These are phyloP conservation scores for Potorous gilbertii DNA, from an alignment of 2,797 vertebrate genomes.

Conservation along the genomic window DNA sequence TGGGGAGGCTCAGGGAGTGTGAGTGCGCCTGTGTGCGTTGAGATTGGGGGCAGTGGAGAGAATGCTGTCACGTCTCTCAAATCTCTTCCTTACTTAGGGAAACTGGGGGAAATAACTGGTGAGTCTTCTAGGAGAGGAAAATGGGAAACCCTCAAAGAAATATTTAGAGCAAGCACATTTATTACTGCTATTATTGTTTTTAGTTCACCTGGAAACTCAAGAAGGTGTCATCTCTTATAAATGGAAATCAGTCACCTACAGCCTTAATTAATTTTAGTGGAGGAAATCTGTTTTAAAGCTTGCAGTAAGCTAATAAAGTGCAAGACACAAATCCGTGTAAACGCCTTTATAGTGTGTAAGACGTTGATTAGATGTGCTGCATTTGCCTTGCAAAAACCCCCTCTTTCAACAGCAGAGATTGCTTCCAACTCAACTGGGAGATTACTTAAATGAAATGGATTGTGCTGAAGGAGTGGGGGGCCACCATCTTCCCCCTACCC, in stretches of 20 bases:
- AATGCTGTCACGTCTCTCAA: conserved; percentile 35
- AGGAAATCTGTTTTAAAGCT: conserved; percentile 83
- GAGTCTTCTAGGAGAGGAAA: neutral
- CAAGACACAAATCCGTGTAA: conserved; percentile 84
- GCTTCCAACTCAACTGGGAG: conserved; percentile 66
- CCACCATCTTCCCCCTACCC: neutral
- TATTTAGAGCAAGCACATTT: neutral
- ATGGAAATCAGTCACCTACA: conserved; percentile 78
- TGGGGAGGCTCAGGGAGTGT: conserved; percentile 1
- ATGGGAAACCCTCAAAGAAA: neutral
- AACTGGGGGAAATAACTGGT: conserved; percentile 43
- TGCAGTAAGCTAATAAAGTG: conserved; percentile 84
- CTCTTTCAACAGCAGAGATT: conserved; percentile 68
- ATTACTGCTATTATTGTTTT: conserved; percentile 51
- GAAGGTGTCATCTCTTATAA: conserved; percentile 61
- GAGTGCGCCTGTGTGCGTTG: neutral
- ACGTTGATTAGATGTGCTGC: conserved; percentile 80
- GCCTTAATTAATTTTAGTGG: conserved; percentile 86
- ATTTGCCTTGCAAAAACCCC: conserved; percentile 68
- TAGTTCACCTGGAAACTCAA: conserved; percentile 72
- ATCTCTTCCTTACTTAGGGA: conserved; percentile 36
- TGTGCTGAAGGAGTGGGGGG: conserved; percentile 58
- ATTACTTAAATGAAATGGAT: conserved; percentile 66
- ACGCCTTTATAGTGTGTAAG: conserved; percentile 78
- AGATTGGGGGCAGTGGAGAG: neutral